phyloP scores from a whole-genome alignment of 2,888 invertebrate genomes.

The Coenonympha glycerion region DNA sequence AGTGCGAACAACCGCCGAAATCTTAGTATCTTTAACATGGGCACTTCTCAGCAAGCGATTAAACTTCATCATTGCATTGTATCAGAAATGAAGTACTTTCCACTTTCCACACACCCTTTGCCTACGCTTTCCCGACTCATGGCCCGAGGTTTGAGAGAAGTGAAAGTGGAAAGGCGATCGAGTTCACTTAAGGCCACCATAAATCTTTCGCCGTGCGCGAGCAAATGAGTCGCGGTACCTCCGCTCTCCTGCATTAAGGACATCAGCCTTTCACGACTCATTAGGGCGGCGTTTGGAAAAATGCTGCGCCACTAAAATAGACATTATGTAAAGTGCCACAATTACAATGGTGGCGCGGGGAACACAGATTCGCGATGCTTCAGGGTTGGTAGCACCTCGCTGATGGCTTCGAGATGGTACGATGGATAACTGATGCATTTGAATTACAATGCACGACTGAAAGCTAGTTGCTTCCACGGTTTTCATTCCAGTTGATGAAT shows the following conservation, averaged over 20 bases:
- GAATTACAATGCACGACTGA: too few species aligned
- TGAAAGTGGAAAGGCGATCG: constrained; percentile 42
- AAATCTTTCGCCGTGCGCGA: constrained; percentile 50
- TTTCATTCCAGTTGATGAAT: too few species aligned
- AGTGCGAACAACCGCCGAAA: too few species aligned
- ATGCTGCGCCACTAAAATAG: constrained; percentile 68
- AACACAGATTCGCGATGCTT: constrained; percentile 37
- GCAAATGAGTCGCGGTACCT: constrained; percentile 50
- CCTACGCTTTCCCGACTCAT: too few species aligned
- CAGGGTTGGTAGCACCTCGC: constrained; percentile 18
- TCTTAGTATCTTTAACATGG: too few species aligned
- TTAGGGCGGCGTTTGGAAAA: constrained; percentile 62
- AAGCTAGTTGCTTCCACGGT: too few species aligned
- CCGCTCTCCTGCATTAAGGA: constrained; percentile 46
- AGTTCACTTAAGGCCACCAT: constrained; percentile 55
- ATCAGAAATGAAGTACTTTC: too few species aligned
- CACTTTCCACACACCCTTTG: too few species aligned
- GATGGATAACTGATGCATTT: too few species aligned
- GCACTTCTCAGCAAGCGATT: too few species aligned
- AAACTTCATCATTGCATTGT: too few species aligned
- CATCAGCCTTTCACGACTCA: constrained; percentile 67
- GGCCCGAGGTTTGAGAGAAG: background rate
- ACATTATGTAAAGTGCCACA: constrained; percentile 74
- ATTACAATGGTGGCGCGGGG: constrained; percentile 61
- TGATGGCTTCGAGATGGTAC: too few species aligned